Evolutionary conservation across 2,113 vertebrate genomes (phyloP), one percentile per base, ranked within the genome.

Genomic region (Lontra canadensis): DNA sequence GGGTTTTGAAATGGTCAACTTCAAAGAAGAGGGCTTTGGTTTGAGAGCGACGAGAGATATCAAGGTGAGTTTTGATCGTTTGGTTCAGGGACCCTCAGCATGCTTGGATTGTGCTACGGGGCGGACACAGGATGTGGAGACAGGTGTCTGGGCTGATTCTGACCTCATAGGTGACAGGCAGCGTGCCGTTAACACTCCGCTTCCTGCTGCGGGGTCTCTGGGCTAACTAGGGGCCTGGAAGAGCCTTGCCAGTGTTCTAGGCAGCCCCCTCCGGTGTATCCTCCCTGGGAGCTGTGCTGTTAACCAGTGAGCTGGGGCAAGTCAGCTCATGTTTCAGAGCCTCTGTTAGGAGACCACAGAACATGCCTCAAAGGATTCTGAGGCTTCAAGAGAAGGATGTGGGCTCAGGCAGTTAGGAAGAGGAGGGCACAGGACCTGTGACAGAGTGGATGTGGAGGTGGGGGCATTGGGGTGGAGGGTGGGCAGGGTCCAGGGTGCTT

Each of bases 31-130:
- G 94, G 99, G 99, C 93, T 99, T 99, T 44, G 99, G 99, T 84
- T 98, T 99, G 98, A 99, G 98, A 97, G 99, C 99, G 95, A 99
- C 99, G 81, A 99, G 98, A 98, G 99, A 99, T 83, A 99, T 99
- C 98, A 99, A 99, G 99, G 99, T 99, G 96, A 99, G 98, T 88
- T 49, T 86, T 91, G n/a, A 82, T 93, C 3, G 26, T 90, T 92
- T 97, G 74, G 42, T 88, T 69, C 23, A 18, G 86, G 96, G 39
- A 29, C 44, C 59, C 81, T 57, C 0, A 9, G 31, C 20, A 36
- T 39, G 23, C 61, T 49, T 78, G 91, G 59, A 7, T 5, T 10
- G 39, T 55, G 88, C 26, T 42, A 61, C 25, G 3, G 23, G 8
- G 14, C 17, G 0, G n/a, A 34, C n/a, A 39, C 52, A 20, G 39